These are phyloP conservation scores for Malurus splendens DNA, from an alignment of 2,797 vertebrate species.

Conservation along the genomic window DNA sequence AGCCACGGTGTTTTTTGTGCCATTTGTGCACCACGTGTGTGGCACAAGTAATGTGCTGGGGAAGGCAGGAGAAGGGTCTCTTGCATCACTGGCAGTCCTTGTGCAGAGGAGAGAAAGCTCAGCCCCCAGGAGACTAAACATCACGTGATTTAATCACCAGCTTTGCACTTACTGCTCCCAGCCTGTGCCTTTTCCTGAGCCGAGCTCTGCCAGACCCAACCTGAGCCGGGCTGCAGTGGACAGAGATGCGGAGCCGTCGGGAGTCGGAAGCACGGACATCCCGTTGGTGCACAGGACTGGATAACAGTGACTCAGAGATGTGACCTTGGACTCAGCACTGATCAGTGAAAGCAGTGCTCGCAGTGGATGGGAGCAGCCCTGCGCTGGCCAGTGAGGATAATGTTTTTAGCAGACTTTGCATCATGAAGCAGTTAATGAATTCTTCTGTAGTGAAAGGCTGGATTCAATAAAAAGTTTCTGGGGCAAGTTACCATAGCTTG, in stretches of 20 bases:
- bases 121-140: not conserved
- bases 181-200: not conserved
- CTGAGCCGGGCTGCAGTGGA: not conserved
- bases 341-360: not conserved
- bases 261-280: rapidly evolving
- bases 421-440: slow-evolving; percentile 49
- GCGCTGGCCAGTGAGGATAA: not conserved
- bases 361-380: not conserved
- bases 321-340: not conserved
- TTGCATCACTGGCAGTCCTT: not conserved
- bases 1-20: not conserved
- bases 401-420: slow-evolving; percentile 47
- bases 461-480: slow-evolving; percentile 71
- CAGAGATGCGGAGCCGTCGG: not conserved
- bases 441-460: slow-evolving; percentile 65
- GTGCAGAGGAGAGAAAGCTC: not conserved
- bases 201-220: not conserved
- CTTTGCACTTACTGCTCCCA: not conserved
- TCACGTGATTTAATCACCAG: not conserved
- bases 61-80: not conserved
- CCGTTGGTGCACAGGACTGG: not conserved
- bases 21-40: rapidly evolving
- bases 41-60: not conserved
- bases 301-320: not conserved
- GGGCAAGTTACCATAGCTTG: slow-evolving; percentile 52